A percentile compares a stretch with the other conserved stretches of the same genome.
Conservation (phyloP, 92 coral and sea anemone species). For the Umimayanthus chanpuru region DNA sequence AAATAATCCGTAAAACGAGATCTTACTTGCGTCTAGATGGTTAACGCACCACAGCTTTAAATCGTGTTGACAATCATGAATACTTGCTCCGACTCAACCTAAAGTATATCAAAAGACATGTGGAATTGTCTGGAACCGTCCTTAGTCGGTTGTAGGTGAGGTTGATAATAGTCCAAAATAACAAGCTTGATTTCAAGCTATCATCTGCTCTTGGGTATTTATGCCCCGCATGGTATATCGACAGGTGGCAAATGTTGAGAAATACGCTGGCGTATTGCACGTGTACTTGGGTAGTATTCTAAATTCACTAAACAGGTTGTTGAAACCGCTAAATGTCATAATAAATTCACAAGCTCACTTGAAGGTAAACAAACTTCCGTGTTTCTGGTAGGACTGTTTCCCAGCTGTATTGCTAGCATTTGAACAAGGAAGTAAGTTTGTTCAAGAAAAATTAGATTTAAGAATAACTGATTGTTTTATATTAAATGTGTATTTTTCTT, state of each 20-base stretch:
- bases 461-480: too few relatives aligned
- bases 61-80: not conserved
- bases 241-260: constrained; percentile 9
- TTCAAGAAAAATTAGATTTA: too few relatives aligned
- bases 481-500: too few relatives aligned
- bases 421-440: not conserved
- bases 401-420: not conserved
- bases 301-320: constrained; percentile 1
- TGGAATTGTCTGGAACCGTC: not conserved
- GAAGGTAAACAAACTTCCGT: not conserved
- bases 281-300: not conserved
- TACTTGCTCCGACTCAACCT: not conserved
- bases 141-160: not conserved
- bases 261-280: constrained; percentile 9
- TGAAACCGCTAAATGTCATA: not conserved
- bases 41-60: not conserved
- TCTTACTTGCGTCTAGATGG: not conserved
- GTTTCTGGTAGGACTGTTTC: not conserved
- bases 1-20: not conserved
- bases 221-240: not conserved
- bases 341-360: not conserved
- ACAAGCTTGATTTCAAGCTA: not conserved
- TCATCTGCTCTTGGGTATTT: not conserved
- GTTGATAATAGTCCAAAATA: not conserved
- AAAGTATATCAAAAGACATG: not conserved